Evolutionary conservation across 2,113 vertebrate genomes (phyloP).

Genomic region (Carassius gibelio): DNA sequence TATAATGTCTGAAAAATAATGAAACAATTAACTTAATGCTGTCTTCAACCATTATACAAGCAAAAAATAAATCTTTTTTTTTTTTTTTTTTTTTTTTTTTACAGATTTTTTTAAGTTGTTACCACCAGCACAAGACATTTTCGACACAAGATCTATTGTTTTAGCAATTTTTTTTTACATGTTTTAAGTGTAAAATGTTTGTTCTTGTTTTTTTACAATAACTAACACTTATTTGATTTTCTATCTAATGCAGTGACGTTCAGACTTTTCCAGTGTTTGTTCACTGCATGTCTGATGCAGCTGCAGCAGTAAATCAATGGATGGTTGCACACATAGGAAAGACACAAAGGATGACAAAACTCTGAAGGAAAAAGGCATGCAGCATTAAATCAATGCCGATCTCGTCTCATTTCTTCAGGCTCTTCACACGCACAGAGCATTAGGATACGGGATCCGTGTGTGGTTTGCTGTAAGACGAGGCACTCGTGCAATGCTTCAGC

Average conservation of each 20-base stretch:
- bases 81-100: no score
- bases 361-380: neutral
- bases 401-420: neutral
- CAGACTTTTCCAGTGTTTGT: neutral
- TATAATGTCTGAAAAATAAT: no score
- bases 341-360: neutral
- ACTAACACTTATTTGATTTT: neutral
- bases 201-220: neutral
- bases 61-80: no score
- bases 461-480: neutral
- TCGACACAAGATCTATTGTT: neutral
- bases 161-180: neutral
- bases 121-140: neutral
- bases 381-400: neutral
- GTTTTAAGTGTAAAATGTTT: neutral
- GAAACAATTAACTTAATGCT: no score
- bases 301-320: neutral
- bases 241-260: neutral
- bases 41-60: no score
- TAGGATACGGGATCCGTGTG: neutral
- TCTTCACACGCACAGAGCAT: neutral
- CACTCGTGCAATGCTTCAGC: neutral
- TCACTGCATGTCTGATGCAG: neutral
- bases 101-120: neutral
- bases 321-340: neutral